Percentiles rank a stretch among this genome's conserved stretches.
These are phyloP conservation scores for Ochropleura leucogaster DNA, from an alignment of 2,888 invertebrate genomes.

Conservation along the genomic window DNA sequence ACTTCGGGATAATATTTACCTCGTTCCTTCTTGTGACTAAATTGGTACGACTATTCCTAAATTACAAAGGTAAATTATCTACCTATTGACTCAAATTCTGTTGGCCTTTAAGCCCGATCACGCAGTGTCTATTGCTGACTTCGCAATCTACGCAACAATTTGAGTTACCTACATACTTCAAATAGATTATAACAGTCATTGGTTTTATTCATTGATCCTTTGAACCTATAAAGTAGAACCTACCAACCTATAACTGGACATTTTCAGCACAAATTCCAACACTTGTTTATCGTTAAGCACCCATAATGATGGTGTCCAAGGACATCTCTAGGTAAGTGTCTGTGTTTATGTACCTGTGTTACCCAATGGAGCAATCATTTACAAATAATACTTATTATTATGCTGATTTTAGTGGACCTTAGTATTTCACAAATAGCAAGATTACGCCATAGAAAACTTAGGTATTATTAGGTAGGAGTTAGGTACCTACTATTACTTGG, in stretches of 20 bases:
- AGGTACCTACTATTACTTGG: conserved; percentile 24
- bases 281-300: conserved; percentile 36
- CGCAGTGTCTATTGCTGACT: neutral
- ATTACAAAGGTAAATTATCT: neutral
- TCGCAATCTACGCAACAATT: conserved; percentile 10
- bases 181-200: conserved; percentile 2
- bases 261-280: conserved; percentile 41
- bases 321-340: conserved; percentile 57
- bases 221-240: neutral
- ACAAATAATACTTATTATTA: conserved; percentile 58
- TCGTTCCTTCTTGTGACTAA: neutral
- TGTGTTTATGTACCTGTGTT: conserved; percentile 53
- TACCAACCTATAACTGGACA: conserved; percentile 3
- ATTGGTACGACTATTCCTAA: neutral
- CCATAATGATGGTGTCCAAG: conserved; percentile 59
- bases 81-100: neutral
- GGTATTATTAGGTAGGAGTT: neutral
- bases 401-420: conserved; percentile 46
- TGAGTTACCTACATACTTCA: conserved; percentile 5
- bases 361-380: conserved; percentile 61
- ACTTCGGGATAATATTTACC: neutral
- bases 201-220: conserved; percentile 24
- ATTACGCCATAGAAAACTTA: conserved; percentile 47
- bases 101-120: neutral
- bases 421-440: conserved; percentile 43